Evolutionary conservation across 2,113 vertebrate species (phyloP).

Genomic region (Cairina moschata): DNA sequence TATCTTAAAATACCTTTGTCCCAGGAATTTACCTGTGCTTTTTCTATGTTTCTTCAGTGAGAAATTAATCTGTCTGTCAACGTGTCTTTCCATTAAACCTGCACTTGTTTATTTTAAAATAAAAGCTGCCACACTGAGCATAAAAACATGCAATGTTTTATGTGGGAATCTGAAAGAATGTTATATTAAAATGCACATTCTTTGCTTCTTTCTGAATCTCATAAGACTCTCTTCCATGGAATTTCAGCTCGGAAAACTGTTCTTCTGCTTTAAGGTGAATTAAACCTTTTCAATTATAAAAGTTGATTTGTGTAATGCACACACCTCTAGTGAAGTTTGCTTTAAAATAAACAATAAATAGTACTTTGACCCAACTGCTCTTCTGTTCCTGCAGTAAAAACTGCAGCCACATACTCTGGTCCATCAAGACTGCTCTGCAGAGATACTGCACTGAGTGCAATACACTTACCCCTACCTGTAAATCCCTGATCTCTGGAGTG

Average conservation of each 20-base stretch:
- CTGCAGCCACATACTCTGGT: background rate
- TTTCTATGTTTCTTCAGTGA: background rate
- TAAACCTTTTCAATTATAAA: slow-evolving; percentile 11
- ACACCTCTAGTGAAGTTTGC: background rate
- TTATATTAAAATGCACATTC: slow-evolving; percentile 74
- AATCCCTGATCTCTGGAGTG: background rate
- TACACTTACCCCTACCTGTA: background rate
- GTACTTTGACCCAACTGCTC: background rate
- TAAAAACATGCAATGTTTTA: slow-evolving; percentile 23
- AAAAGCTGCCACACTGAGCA: slow-evolving; percentile 25
- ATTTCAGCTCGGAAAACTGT: slow-evolving; percentile 55
- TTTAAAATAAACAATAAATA: background rate
- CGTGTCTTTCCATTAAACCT: slow-evolving; percentile 56
- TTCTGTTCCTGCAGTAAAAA: background rate
- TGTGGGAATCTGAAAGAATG: slow-evolving; percentile 58
- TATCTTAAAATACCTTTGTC: background rate
- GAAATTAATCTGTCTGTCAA: slow-evolving; percentile 57
- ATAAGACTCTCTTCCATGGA: slow-evolving; percentile 38
- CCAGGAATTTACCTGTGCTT: slow-evolving; percentile 5
- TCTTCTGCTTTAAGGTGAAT: slow-evolving; percentile 49
- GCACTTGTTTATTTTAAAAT: slow-evolving; percentile 62
- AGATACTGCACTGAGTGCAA: background rate
- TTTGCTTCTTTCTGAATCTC: slow-evolving; percentile 69
- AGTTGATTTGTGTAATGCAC: background rate
- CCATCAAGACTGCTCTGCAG: background rate